Base-by-base conservation (phyloP, 2,888 invertebrate genomes). In the Torymus tubicola region DNA sequence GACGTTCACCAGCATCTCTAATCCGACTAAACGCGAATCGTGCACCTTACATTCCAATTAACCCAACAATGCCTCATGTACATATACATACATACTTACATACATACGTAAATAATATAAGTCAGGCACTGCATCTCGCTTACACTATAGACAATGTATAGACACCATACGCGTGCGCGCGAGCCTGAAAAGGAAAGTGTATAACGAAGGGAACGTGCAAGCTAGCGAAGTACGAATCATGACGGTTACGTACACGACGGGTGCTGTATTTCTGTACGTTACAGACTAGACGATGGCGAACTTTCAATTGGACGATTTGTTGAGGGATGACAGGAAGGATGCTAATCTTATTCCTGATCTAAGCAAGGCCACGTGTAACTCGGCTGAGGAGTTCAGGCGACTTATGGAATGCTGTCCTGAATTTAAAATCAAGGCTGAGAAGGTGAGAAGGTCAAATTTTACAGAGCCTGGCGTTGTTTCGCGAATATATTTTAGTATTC, bases 351-450 rank as follows among this genome's bases (percentile, higher is more conserved):
- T 97, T 86, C 92, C 98, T 69, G 98, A 98, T 91, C 92, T 97
- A 84, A 96, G 96, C 76, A 95, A 95, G 91, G 93, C 94, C 63
- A 93, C 94, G 10, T 95, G 95, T 70, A 95, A 94, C 85, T 94
- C 95, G 12, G 94, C 95, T 82, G 97, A 97, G 86, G 97, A 98
- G 88, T 96, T 96, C 85, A 94, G 95, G 86, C 94, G 94, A 80
- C 93, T 96, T 68, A 92, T 96, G 89, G 97, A 97, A 87, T 96
- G 96, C 91, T 96, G 97, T 13, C 97, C 97, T 0, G 97, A 98
- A 89, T 97, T 95, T 88, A 97, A 96, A 91, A 96, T 97, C 85
- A 94, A 96, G 84, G 94, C 96, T 0, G 97, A 97, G 88, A 97
- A 96, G 93, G 96, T 95, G 68, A 53, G 16, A 10, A 53, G 31